Evolutionary conservation across 1,140 invertebrate species (phyloP).

Genomic region (Heliconius himera): DNA sequence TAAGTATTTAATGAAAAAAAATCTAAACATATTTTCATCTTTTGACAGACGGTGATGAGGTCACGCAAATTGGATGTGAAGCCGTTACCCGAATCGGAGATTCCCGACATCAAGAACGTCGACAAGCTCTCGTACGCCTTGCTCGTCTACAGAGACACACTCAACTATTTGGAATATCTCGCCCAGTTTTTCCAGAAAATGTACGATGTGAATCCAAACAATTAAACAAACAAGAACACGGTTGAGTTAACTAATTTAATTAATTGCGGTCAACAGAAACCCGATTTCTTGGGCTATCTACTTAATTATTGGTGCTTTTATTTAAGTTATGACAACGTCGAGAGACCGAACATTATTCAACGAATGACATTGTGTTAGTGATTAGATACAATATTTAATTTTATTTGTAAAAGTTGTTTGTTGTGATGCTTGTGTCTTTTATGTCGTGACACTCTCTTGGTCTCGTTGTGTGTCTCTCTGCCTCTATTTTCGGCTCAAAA

Average conservation of each 20-base stretch:
- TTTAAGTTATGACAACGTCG: slow-evolving; percentile 30
- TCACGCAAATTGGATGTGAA: slow-evolving; percentile 57
- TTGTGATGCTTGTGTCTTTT: slow-evolving; percentile 21
- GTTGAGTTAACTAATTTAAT: slow-evolving; percentile 46
- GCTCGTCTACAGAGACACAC: slow-evolving; percentile 68
- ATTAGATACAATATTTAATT: slow-evolving; percentile 24
- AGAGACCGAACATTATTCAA: slow-evolving; percentile 2
- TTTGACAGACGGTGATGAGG: slow-evolving; percentile 66
- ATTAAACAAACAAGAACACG: slow-evolving; percentile 40
- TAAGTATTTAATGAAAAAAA: background rate
- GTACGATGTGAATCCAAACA: slow-evolving; percentile 48
- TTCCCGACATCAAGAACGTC: slow-evolving; percentile 53
- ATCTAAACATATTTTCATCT: slow-evolving; percentile 32
- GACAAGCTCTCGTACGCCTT: slow-evolving; percentile 53
- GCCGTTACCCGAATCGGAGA: slow-evolving; percentile 56
- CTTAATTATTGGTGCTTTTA: slow-evolving; percentile 59
- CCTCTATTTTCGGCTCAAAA: slow-evolving; percentile 37
- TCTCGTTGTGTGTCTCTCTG: slow-evolving; percentile 28
- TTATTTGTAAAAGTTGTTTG: slow-evolving; percentile 23
- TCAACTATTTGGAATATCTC: slow-evolving; percentile 71
- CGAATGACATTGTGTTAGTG: slow-evolving; percentile 12
- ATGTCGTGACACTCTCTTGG: slow-evolving; percentile 19
- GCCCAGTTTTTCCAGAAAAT: slow-evolving; percentile 65
- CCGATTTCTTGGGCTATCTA: slow-evolving; percentile 49
- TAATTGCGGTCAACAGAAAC: slow-evolving; percentile 17